A percentile compares a stretch with the other conserved stretches of the same genome.
Evolutionary conservation across 2,888 invertebrate species (phyloP).

Genomic region (Apoda limacodes): DNA sequence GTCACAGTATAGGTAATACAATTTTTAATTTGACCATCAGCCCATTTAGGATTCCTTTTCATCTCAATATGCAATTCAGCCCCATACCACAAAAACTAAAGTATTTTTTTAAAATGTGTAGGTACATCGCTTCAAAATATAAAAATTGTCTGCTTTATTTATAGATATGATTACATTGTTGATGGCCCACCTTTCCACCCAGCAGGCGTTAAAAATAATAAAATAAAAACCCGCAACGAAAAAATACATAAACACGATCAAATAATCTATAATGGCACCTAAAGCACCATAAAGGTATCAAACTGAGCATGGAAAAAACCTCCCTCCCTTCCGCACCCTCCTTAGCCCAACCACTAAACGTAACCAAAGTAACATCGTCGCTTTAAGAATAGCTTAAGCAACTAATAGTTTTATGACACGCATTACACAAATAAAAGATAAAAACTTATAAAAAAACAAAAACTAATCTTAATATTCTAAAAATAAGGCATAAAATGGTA

Average conservation of each 20-base stretch:
- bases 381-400: conserved; percentile 64
- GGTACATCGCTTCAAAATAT: not conserved
- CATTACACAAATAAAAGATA: conserved; percentile 46
- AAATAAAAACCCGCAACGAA: conserved; percentile 50
- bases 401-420: conserved; percentile 70
- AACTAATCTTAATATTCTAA: too few species aligned
- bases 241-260: conserved; percentile 44
- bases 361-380: conserved; percentile 47
- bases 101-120: not conserved
- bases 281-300: conserved; percentile 44
- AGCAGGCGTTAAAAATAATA: conserved; percentile 62
- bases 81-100: too few species aligned
- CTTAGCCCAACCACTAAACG: conserved; percentile 35
- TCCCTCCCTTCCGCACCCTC: conserved; percentile 50
- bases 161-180: conserved; percentile 15
- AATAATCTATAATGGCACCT: conserved; percentile 56
- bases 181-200: conserved; percentile 22
- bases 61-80: too few species aligned
- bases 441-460: too few species aligned
- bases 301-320: conserved; percentile 40
- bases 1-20: too few species aligned
- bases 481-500: too few species aligned
- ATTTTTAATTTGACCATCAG: too few species aligned
- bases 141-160: not conserved
- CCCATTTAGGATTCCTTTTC: too few species aligned